Base-by-base conservation (phyloP, 2,888 invertebrate genomes). In the Ornithoptera alexandrae region DNA sequence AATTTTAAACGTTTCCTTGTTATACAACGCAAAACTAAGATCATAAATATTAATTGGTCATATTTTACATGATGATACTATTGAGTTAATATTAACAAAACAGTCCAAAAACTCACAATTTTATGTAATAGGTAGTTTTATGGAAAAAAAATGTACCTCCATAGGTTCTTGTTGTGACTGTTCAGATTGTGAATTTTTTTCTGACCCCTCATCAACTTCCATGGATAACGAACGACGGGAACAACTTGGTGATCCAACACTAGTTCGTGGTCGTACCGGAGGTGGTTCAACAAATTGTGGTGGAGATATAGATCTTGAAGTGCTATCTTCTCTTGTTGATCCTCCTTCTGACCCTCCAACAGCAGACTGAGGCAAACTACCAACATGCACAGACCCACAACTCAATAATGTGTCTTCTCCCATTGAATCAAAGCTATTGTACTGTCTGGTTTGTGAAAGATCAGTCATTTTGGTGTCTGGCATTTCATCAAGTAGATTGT, bases 381-480 rank as follows among this genome's bases (percentile, higher is more conserved):
- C 79, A 60, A 90, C 90, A 75, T 90, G 83, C 60, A 91, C 91
- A 65, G 92, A 88, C 1, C 92, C 92, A 84, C 92, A 92, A 73
- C 87, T 89, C 73, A 93, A 79, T 70, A 90, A 81, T 70, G 89
- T 85, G 46, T 92, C 90, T 72, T 93, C 91, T 76, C 90, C 90
- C 85, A 93, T 93, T 7, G 92, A 90, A 77, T 90, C 92, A 84
- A 92, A 91, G 76, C 92, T 93, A 75, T 87, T 91, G 74, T 90
- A 93, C 75, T 91, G 91, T 81, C 90, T 87, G 30, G 89, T 91
- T 77, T 93, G 91, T 72, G 93, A 89, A 72, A 93, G 79, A 78
- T 93, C 92, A 81, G 92, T 89, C 91, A 93, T 93, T 83, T 93
- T 93, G 36, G 93, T 91, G 77, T 92, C 92, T 62, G 93, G 88